phyloP scores from a whole-genome alignment of 1,140 invertebrate genomes.

The Temnothorax nylanderi region DNA sequence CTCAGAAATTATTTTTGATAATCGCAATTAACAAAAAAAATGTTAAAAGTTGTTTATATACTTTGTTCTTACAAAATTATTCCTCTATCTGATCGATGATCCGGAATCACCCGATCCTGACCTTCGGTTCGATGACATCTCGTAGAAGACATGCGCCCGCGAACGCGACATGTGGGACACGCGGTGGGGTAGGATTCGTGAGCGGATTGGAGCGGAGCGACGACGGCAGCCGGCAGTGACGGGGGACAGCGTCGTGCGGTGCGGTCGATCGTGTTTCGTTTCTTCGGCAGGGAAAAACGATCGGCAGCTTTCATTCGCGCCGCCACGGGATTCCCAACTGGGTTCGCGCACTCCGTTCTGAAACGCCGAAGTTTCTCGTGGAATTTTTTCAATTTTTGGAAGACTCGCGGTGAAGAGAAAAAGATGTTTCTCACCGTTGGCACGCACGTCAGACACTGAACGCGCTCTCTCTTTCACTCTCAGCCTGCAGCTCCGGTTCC shows the following conservation, averaged over 20 bases:
- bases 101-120: neutral
- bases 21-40: too few species aligned
- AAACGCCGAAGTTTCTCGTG: neutral
- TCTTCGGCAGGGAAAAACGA: neutral
- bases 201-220: neutral
- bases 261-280: slow-evolving; percentile 23
- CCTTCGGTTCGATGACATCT: neutral
- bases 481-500: neutral
- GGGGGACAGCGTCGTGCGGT: neutral
- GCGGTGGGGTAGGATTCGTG: neutral
- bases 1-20: neutral
- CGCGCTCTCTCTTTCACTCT: neutral
- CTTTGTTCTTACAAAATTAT: too few species aligned
- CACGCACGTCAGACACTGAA: neutral
- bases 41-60: neutral
- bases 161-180: neutral
- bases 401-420: neutral
- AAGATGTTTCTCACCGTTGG: neutral
- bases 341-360: neutral
- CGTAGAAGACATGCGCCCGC: neutral
- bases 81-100: neutral
- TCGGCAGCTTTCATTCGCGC: slow-evolving; percentile 3
- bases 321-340: neutral
- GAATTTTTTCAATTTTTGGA: slow-evolving; percentile 6
- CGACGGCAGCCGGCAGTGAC: slow-evolving; percentile 3